These are phyloP conservation scores for Lemur catta DNA, from an alignment of 2,797 vertebrate genomes.

Conservation along the genomic window DNA sequence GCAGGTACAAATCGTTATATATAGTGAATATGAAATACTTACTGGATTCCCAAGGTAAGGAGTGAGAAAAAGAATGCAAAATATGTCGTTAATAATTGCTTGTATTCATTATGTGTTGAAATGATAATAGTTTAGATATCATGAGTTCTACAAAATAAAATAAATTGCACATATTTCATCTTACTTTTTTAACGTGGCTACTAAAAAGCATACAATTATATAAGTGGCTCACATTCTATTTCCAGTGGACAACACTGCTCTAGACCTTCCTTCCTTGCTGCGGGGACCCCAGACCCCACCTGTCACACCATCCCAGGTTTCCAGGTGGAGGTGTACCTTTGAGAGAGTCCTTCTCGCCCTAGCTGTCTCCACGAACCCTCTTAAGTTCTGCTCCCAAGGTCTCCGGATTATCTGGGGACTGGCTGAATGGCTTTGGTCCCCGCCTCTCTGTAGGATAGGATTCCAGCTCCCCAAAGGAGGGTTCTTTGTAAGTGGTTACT, in stretches of 20 bases:
- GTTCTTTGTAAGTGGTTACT: background rate
- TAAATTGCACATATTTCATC: background rate
- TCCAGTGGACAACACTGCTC: accelerated
- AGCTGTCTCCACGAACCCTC: background rate
- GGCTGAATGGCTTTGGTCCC: background rate
- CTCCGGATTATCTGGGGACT: background rate
- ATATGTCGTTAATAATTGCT: background rate
- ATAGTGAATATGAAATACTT: background rate
- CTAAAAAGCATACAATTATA: background rate
- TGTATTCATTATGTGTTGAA: background rate
- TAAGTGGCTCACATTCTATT: background rate
- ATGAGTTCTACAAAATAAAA: background rate
- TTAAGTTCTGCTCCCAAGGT: background rate
- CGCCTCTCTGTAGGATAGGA: background rate
- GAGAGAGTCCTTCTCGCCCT: background rate
- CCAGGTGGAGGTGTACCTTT: background rate
- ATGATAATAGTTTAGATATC: background rate
- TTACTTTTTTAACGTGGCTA: background rate
- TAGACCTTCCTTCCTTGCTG: background rate
- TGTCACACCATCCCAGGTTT: background rate
- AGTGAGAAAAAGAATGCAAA: background rate
- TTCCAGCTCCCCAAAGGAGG: background rate
- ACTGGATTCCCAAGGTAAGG: background rate
- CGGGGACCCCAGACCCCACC: background rate
- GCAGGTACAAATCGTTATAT: background rate